Conservation (phyloP, 2,797 vertebrate genomes). For the Poecilia velifera region DNA sequence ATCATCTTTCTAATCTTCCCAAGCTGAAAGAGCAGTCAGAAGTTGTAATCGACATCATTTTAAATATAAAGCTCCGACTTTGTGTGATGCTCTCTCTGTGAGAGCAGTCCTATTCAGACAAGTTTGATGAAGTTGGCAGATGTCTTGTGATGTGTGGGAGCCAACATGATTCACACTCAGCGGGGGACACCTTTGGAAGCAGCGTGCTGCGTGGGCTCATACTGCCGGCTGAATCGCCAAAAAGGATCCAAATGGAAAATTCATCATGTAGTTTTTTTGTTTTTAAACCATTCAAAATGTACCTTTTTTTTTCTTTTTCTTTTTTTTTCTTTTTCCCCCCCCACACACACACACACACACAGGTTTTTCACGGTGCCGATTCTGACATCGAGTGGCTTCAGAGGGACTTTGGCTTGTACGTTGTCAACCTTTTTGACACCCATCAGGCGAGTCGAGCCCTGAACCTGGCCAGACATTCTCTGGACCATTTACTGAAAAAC, state of each 20-base stretch:
- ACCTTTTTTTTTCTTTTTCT: background rate
- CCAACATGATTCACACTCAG: constrained; percentile 50
- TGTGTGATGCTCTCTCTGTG: constrained; percentile 10
- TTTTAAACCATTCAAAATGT: constrained; percentile 4
- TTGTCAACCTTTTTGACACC: constrained; percentile 96
- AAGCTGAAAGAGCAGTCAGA: background rate
- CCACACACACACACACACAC: too few species aligned
- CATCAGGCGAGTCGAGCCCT: constrained; percentile 93
- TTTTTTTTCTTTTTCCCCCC: background rate
- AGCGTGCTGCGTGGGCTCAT: constrained; percentile 40
- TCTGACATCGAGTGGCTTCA: constrained; percentile 98
- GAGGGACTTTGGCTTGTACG: constrained; percentile 93
- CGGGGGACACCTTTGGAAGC: constrained; percentile 54
- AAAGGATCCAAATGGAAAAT: constrained; percentile 38
- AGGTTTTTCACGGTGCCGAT: constrained; percentile 96
- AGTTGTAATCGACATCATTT: constrained; percentile 16
- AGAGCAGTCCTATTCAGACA: constrained; percentile 21
- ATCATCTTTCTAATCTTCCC: background rate
- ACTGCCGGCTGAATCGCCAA: constrained; percentile 34
- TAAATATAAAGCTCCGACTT: constrained; percentile 12
- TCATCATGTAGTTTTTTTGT: constrained; percentile 4
- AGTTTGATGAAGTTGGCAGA: constrained; percentile 36
- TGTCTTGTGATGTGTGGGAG: constrained; percentile 49
- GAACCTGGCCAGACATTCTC: constrained; percentile 89
- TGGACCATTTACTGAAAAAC: constrained; percentile 91